Evolutionary conservation across 1,140 invertebrate species (phyloP).

Genomic region (Psilanteris sp.): DNA sequence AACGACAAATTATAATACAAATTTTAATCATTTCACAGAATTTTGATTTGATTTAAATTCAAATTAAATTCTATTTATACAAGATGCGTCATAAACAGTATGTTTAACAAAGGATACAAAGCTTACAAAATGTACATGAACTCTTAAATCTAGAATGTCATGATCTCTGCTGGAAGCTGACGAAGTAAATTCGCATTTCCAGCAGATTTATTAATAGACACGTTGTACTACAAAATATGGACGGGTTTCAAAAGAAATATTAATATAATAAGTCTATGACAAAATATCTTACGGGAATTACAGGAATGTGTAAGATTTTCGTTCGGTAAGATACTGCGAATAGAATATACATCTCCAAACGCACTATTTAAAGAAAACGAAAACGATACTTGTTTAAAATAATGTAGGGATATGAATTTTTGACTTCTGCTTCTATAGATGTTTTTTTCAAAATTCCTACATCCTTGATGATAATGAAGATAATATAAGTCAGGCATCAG

Average conservation of each 20-base stretch:
- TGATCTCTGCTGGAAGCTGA: slow-evolving; percentile 24
- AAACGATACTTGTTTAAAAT: no score
- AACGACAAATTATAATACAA: no score
- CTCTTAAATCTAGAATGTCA: slow-evolving; percentile 26
- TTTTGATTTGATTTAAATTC: no score
- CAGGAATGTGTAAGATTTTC: slow-evolving; percentile 23
- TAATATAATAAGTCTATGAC: slow-evolving; percentile 27
- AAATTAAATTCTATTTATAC: no score
- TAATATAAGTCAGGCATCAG: no score
- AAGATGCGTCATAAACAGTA: background rate
- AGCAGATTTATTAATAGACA: slow-evolving; percentile 3
- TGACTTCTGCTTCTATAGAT: no score
- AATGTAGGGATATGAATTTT: no score
- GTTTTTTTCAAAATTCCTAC: no score
- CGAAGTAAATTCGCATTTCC: slow-evolving; percentile 6
- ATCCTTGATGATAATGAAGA: no score
- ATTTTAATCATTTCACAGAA: no score
- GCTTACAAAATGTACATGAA: slow-evolving; percentile 10
- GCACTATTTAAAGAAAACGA: no score
- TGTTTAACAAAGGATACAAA: background rate
- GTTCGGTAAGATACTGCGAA: background rate
- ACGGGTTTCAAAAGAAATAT: slow-evolving; percentile 29
- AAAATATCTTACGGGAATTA: slow-evolving; percentile 18
- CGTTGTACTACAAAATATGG: slow-evolving; percentile 35
- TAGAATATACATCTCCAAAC: no score